Evolutionary conservation across 2,888 invertebrate genomes (phyloP).

Genomic region (Caenorhabditis sp.): DNA sequence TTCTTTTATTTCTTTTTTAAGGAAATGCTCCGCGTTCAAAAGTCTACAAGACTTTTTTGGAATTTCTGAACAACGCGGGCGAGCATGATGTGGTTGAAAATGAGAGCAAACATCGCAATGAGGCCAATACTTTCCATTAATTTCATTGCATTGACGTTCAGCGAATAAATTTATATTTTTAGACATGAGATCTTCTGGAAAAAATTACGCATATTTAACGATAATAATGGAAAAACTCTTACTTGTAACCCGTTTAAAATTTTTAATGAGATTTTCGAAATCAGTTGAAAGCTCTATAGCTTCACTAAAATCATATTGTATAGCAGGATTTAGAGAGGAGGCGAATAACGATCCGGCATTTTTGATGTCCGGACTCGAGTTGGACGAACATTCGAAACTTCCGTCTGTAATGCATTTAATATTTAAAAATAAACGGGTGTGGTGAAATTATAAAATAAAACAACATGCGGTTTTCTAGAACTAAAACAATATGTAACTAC

Average conservation of each 20-base stretch:
- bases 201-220: background rate
- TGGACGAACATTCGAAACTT: background rate
- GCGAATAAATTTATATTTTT: slow-evolving; percentile 70
- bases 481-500: background rate
- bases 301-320: slow-evolving; percentile 5
- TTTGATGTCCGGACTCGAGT: background rate
- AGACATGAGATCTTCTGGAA: slow-evolving; percentile 63
- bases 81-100: slow-evolving; percentile 70
- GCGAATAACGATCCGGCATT: slow-evolving; percentile 1
- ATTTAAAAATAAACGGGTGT: no score
- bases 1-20: slow-evolving; percentile 46
- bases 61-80: slow-evolving; percentile 19
- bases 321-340: background rate
- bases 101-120: slow-evolving; percentile 77
- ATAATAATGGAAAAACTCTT: slow-evolving; percentile 2
- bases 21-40: slow-evolving; percentile 62
- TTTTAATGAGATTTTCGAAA: background rate
- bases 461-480: no score
- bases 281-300: background rate
- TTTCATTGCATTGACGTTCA: slow-evolving; percentile 38
- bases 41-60: background rate
- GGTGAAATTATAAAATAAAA: no score
- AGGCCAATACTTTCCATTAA: slow-evolving; percentile 63
- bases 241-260: slow-evolving; percentile 15
- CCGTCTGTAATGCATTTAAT: background rate